phyloP scores from a whole-genome alignment of 2,113 vertebrate genomes.

The Chroicocephalus ridibundus region DNA sequence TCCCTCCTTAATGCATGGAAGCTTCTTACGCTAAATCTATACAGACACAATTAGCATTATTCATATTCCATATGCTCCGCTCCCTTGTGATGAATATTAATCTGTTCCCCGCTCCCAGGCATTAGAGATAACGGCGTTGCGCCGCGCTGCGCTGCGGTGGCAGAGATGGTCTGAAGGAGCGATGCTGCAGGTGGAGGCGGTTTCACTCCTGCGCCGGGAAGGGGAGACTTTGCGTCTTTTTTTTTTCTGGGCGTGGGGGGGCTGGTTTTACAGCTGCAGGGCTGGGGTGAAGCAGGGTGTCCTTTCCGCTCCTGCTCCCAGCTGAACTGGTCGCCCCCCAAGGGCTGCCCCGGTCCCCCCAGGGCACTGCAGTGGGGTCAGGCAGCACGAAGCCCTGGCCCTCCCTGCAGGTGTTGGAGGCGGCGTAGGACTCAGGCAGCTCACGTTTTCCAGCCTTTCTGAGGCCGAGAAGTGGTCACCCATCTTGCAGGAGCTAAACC shows the following conservation, averaged over 20 bases:
- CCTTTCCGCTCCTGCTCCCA: fast-evolving
- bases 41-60: conserved; percentile 74
- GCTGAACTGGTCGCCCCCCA: not conserved
- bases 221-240: not conserved
- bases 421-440: not conserved
- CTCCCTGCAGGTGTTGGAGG: not conserved
- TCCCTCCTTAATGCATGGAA: conserved; percentile 55
- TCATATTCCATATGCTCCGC: conserved; percentile 71
- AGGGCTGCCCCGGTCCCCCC: no score
- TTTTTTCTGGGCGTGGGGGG: no score
- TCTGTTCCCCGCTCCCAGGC: conserved; percentile 36
- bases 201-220: fast-evolving
- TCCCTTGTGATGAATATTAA: conserved; percentile 72
- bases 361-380: not conserved
- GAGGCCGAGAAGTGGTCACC: not conserved
- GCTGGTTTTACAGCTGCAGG: not conserved
- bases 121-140: conserved; percentile 9
- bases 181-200: not conserved
- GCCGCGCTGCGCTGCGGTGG: not conserved
- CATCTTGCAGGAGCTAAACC: not conserved
- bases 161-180: not conserved
- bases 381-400: fast-evolving
- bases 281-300: not conserved
- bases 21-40: conserved; percentile 70
- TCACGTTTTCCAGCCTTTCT: not conserved